phyloP scores from a whole-genome alignment of 2,888 invertebrate genomes.

The Drosophila testacea region DNA sequence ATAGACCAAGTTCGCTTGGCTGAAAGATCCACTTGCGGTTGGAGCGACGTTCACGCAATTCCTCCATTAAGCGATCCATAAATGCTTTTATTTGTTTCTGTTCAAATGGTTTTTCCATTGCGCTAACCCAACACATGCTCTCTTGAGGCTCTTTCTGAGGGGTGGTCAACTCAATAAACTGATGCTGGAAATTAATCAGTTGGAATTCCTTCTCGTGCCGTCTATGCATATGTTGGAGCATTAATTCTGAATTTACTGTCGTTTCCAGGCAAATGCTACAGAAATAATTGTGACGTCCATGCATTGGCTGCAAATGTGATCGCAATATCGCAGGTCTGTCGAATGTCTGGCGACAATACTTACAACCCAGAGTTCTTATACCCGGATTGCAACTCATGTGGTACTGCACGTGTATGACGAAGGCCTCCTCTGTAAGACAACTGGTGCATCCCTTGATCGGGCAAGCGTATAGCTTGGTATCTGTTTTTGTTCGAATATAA shows the following conservation, averaged over 20 bases:
- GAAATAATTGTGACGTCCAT: constrained; percentile 87
- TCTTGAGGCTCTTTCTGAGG: constrained; percentile 39
- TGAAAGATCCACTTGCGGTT: constrained; percentile 84
- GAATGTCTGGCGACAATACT: constrained; percentile 67
- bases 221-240: constrained; percentile 86
- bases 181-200: constrained; percentile 8
- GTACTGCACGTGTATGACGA: constrained; percentile 70
- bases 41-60: constrained; percentile 59
- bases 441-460: constrained; percentile 65
- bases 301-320: constrained; percentile 87
- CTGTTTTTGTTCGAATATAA: too few relatives aligned
- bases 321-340: constrained; percentile 82
- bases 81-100: constrained; percentile 65
- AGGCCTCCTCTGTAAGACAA: constrained; percentile 59
- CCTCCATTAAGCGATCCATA: constrained; percentile 50
- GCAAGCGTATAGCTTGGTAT: constrained; percentile 69
- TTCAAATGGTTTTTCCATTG: constrained; percentile 71
- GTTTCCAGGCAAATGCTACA: constrained; percentile 87
- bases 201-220: constrained; percentile 85
- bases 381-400: constrained; percentile 60
- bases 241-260: constrained; percentile 68
- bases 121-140: constrained; percentile 66
- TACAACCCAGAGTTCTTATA: constrained; percentile 46
- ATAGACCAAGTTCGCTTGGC: constrained; percentile 88
- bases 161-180: constrained; percentile 26